Evolutionary conservation across 2,888 invertebrate genomes (phyloP).

Genomic region (Leptarthrus brevirostris): DNA sequence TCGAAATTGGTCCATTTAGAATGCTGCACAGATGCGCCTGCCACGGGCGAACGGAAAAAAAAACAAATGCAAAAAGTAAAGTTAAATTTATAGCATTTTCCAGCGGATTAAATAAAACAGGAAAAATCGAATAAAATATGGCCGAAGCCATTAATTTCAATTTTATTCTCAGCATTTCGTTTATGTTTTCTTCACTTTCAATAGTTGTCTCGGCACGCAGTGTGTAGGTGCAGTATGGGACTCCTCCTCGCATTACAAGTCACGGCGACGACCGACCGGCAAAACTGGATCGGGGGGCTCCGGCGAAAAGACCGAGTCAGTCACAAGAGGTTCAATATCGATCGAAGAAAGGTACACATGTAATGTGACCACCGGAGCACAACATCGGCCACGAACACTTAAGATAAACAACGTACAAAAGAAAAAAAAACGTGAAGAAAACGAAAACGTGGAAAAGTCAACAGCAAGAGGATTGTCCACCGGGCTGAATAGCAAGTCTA

Average conservation of each 20-base stretch:
- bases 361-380: slow-evolving; percentile 19
- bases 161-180: slow-evolving; percentile 2
- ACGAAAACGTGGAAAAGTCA: slow-evolving; percentile 26
- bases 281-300: too few relatives aligned
- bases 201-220: not conserved
- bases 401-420: not conserved
- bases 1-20: not conserved
- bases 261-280: not conserved
- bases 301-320: too few relatives aligned
- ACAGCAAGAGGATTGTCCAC: slow-evolving; percentile 1
- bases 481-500: not conserved
- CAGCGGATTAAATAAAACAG: slow-evolving; percentile 12
- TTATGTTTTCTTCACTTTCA: slow-evolving; percentile 6
- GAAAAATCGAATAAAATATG: too few relatives aligned
- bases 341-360: slow-evolving; percentile 24
- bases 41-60: not conserved
- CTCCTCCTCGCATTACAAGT: too few relatives aligned
- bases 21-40: not conserved
- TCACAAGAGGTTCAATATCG: slow-evolving; percentile 18
- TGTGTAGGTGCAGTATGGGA: slow-evolving; percentile 7
- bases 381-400: not conserved
- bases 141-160: slow-evolving; percentile 11
- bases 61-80: slow-evolving; percentile 4
- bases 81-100: slow-evolving; percentile 20
- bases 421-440: not conserved